Evolutionary conservation across 2,888 invertebrate genomes (phyloP).

Genomic region (Agapetus fuscipes): DNA sequence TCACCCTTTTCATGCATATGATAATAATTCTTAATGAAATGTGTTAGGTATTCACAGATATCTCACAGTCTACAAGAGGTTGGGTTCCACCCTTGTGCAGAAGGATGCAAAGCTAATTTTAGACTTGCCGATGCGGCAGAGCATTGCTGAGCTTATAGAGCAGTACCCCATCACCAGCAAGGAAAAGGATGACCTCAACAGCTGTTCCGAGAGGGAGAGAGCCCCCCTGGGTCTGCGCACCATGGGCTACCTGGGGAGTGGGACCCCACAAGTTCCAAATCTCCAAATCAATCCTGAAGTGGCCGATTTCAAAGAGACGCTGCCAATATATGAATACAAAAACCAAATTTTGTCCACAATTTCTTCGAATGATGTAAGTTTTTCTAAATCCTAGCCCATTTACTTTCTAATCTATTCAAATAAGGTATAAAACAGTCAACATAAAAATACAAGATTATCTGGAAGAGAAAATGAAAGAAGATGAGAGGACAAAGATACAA

Average conservation of each 20-base stretch:
- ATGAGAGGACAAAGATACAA: too few relatives aligned
- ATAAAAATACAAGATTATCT: too few relatives aligned
- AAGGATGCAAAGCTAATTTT: conserved; percentile 56
- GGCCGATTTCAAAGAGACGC: conserved; percentile 48
- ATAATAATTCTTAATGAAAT: not conserved
- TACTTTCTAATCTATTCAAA: too few relatives aligned
- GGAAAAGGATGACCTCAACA: conserved; percentile 61
- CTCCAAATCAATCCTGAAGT: conserved; percentile 39
- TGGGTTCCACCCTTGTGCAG: conserved; percentile 57
- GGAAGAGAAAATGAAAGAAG: too few relatives aligned
- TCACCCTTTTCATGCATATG: not conserved
- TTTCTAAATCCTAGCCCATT: too few relatives aligned
- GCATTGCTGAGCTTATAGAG: conserved; percentile 51
- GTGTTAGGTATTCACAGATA: conserved; percentile 55
- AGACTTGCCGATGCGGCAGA: conserved; percentile 52
- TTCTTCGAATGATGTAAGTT: conserved; percentile 49
- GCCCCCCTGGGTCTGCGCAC: conserved; percentile 46
- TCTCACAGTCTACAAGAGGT: conserved; percentile 60
- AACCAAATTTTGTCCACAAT: conserved; percentile 59
- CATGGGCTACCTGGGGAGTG: conserved; percentile 57
- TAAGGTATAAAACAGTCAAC: too few relatives aligned
- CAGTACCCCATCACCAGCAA: conserved; percentile 58
- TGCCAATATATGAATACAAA: conserved; percentile 60
- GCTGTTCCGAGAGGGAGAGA: conserved; percentile 55
- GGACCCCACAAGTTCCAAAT: conserved; percentile 54